Conservation (phyloP, 2,113 vertebrate genomes). For the Tyrannus savana region DNA sequence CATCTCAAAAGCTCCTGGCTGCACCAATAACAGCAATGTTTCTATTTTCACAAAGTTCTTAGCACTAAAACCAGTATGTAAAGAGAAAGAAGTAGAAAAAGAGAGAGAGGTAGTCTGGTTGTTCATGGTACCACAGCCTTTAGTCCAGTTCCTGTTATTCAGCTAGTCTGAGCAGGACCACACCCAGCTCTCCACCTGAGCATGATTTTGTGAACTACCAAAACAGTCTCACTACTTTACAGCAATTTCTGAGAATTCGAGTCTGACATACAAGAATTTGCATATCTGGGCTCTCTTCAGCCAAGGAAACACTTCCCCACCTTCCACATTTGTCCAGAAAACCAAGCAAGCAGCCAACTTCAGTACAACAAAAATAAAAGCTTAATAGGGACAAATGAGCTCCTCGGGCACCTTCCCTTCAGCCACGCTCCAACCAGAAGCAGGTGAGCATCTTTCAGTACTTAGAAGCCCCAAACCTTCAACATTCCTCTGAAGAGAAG, state of each 20-base stretch:
- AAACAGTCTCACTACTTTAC: neutral
- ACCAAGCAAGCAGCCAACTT: neutral
- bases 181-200: neutral
- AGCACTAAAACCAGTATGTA: neutral
- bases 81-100: neutral
- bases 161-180: neutral
- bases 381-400: neutral
- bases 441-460: neutral
- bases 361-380: neutral
- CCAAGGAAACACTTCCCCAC: neutral
- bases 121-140: neutral
- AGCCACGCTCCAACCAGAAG: neutral
- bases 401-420: neutral
- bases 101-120: accelerated
- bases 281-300: neutral
- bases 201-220: neutral
- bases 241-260: neutral
- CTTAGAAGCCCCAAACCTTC: neutral
- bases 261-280: neutral
- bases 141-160: neutral
- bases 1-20: neutral
- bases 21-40: neutral
- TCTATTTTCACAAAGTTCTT: neutral
- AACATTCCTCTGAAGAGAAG: neutral
- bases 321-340: neutral